Base-by-base conservation (phyloP, 2,113 vertebrate species). In the Pica pica region DNA sequence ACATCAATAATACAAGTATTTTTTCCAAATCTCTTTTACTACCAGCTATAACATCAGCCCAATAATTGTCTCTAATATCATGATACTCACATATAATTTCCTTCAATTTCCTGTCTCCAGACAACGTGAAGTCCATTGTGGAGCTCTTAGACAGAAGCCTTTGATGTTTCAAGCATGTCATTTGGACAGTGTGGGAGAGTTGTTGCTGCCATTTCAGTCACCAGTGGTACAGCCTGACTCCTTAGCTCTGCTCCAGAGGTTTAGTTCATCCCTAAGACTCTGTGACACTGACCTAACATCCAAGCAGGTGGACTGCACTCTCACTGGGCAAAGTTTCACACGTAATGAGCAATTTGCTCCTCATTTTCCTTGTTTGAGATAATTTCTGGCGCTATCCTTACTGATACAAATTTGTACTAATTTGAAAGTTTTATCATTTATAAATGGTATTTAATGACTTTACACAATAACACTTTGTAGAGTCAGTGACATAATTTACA, bases 1-100 rank as follows among this genome's bases (percentile, higher is more conserved):
- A 83, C 59, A 95, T 60, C 14, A 3, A 85, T 80, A 87, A 89
- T 12, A 63, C 13, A 70, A 90, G 59, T 30, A 61, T 1, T 1
- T 33, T 93, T 94, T 89, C 74, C 15, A 80, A 80, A 90, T 85
- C 67, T 91, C 67, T 91, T 90, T 95, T 80, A 90, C 60, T 83
- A 50, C 31, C 49, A 89, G 83, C 80, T 92, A 56, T 84, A 95
- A 71, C 52, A 78, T 44, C 87, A 59, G 63, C 42, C 53, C 63
- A 65, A 69, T 80, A 94, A 93, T n/a, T 33, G 47, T 70, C 42
- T 82, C 55, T 89, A 89, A 78, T 78, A 84, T 39, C 57, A 90
- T 50, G 79, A 90, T 65, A 35, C 41, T 86, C 37, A 60, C 81
- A 88, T 67, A 81, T 78, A 55, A 90, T 71, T 78, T 83, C 60